Conservation (phyloP, 2,113 vertebrate genomes). For the Microtus oregoni region DNA sequence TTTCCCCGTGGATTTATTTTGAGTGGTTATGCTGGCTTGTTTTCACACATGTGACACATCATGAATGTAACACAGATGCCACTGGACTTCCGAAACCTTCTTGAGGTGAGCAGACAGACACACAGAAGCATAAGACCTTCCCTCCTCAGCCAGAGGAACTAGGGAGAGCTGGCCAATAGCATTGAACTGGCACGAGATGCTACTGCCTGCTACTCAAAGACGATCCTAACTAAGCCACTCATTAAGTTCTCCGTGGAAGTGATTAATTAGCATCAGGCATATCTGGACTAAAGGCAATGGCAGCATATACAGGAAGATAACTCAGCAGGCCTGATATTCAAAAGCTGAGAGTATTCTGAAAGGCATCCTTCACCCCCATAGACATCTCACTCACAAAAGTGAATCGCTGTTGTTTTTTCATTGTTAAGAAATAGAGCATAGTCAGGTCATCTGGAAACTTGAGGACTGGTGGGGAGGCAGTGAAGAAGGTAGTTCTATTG, state of each 20-base stretch:
- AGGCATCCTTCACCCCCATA: slow-evolving; percentile 34
- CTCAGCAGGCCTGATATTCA: slow-evolving; percentile 73
- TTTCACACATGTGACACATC: slow-evolving; percentile 67
- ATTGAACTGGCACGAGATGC: slow-evolving; percentile 75
- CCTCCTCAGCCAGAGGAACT: slow-evolving; percentile 57
- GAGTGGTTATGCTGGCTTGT: slow-evolving; percentile 70
- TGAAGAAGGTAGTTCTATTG: not conserved
- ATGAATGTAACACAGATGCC: not conserved
- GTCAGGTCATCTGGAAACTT: not conserved
- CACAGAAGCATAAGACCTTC: not conserved
- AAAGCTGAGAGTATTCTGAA: slow-evolving; percentile 75
- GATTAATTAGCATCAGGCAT: slow-evolving; percentile 87
- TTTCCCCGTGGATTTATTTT: slow-evolving; percentile 75
- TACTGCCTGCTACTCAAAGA: slow-evolving; percentile 81
- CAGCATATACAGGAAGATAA: slow-evolving; percentile 75
- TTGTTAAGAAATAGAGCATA: not conserved
- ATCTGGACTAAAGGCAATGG: slow-evolving; percentile 78
- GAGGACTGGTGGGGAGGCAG: not conserved
- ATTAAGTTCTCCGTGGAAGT: slow-evolving; percentile 89
- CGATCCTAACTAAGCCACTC: slow-evolving; percentile 91
- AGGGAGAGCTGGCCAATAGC: slow-evolving; percentile 72
- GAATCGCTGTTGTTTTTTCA: not conserved
- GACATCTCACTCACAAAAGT: slow-evolving; percentile 49
- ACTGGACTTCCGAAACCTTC: not conserved
- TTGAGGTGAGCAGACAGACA: not conserved